Conservation (phyloP, 2,113 vertebrate species). For the Nycticorax nycticorax region DNA sequence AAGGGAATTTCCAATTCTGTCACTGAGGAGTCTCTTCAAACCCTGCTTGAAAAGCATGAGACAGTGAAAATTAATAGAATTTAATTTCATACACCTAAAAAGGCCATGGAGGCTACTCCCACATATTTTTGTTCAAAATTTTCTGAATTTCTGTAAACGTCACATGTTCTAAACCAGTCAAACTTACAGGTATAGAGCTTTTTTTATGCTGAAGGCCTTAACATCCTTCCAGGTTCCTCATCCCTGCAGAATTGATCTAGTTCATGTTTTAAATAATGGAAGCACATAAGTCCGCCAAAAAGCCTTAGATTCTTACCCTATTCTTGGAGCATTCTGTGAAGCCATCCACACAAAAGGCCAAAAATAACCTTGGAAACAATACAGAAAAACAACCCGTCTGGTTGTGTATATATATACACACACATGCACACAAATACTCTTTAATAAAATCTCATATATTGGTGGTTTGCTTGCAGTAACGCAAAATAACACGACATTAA, state of each 20-base stretch:
- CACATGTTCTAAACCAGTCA: not conserved
- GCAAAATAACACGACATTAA: not conserved
- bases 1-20: not conserved
- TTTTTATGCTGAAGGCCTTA: not conserved
- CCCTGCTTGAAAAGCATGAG: not conserved
- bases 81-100: not conserved
- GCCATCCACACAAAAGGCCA: not conserved
- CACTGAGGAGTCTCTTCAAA: not conserved
- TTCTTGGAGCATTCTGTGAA: not conserved
- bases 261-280: not conserved
- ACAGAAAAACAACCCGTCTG: not conserved
- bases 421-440: fast-evolving
- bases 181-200: not conserved
- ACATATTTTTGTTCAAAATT: not conserved
- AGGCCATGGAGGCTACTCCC: fast-evolving
- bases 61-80: not conserved
- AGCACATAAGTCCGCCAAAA: fast-evolving
- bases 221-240: not conserved
- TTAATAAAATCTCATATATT: not conserved
- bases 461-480: not conserved
- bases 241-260: fast-evolving
- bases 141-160: fast-evolving
- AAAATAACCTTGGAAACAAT: not conserved
- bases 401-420: fast-evolving
- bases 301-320: not conserved